Evolutionary conservation across 1,140 invertebrate species (phyloP).

Genomic region (Gonatopus flavifemur): DNA sequence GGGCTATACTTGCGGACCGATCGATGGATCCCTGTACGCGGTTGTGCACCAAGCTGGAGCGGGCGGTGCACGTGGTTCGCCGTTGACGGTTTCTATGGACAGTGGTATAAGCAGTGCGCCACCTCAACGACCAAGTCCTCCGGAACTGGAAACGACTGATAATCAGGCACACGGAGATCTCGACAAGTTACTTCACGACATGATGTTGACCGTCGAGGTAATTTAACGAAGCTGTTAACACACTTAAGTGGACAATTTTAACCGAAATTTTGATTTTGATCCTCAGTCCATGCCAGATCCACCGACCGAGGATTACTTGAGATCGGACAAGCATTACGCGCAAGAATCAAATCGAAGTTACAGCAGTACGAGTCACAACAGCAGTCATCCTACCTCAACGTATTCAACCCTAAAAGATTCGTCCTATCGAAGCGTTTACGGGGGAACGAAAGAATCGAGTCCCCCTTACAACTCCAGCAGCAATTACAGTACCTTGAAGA

Average conservation of each 20-base stretch:
- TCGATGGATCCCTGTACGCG: conserved; percentile 88
- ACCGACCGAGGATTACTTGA: conserved; percentile 42
- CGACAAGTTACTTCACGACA: conserved; percentile 76
- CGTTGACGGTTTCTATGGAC: conserved; percentile 81
- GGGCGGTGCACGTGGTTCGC: conserved; percentile 63
- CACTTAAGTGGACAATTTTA: no score
- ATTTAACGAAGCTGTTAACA: no score
- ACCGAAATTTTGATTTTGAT: no score
- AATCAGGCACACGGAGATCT: conserved; percentile 63
- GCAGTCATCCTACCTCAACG: conserved; percentile 42
- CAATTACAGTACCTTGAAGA: conserved; percentile 50
- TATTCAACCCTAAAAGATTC: conserved; percentile 53
- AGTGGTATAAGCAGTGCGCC: conserved; percentile 75
- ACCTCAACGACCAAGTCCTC: conserved; percentile 53
- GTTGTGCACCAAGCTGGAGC: conserved; percentile 65
- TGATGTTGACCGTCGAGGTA: conserved; percentile 80
- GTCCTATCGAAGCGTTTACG: conserved; percentile 45
- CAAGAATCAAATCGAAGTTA: conserved; percentile 45
- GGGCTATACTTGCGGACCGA: conserved; percentile 74
- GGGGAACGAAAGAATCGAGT: conserved; percentile 42
- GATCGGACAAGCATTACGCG: conserved; percentile 48
- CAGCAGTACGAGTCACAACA: conserved; percentile 38
- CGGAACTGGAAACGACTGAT: conserved; percentile 41
- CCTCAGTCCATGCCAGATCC: conserved; percentile 54
- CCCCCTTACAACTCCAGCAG: conserved; percentile 42